Evolutionary conservation across 35 echinoderm and acorn worm genomes (phyloP), one percentile per base, ranked within the genome.

Genomic region (Ophiothrix spiculata): DNA sequence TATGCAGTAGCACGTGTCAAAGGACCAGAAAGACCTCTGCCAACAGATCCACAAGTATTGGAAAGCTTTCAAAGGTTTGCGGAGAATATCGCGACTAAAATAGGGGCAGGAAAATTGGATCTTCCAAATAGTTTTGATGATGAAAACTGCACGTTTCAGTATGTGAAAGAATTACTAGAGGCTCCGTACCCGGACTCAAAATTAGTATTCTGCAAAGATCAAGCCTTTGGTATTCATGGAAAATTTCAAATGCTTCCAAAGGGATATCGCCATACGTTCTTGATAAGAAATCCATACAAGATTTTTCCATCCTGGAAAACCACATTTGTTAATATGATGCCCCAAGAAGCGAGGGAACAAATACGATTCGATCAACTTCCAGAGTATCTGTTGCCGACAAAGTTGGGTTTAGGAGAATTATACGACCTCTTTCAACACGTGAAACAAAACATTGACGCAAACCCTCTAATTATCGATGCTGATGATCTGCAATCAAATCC

Each of bases 261-360:
- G 40, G 79, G 79, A 28, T 89, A 82, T 82, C 79, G 56, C 6
- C 87, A 89, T 34, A 40, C 79, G 32, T 89, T 89, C 39, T 33
- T 89, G 1, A 89, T 89, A 8, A 36, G 87, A 74, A 42, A 81
- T 75, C 87, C 87, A n/a, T 17, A 25, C 14, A 89, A 89, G 37
- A 33, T 82, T 25, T 89, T 40, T 39, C 56, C 56, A 74, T 89
- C 87, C n/a, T 81, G 56, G 54, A 81, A 82, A 38, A 89, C 74
- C 10, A 31, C 45, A 35, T 0, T 39, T 0, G 25, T 32, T 12
- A 56, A 12, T 31, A 60, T 36, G 0, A 25, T 37, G 49, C 32
- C 49, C 1, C 31, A 32, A 35, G 45, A 83, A 33, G 45, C 29
- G 1, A 10, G 4, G 23, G 16, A 15, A 69, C 25, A 25, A 12